Percentiles rank a stretch among this genome's conserved stretches.
Evolutionary conservation across 2,797 vertebrate genomes (phyloP).

Genomic region (Acestrorhynchus altus): DNA sequence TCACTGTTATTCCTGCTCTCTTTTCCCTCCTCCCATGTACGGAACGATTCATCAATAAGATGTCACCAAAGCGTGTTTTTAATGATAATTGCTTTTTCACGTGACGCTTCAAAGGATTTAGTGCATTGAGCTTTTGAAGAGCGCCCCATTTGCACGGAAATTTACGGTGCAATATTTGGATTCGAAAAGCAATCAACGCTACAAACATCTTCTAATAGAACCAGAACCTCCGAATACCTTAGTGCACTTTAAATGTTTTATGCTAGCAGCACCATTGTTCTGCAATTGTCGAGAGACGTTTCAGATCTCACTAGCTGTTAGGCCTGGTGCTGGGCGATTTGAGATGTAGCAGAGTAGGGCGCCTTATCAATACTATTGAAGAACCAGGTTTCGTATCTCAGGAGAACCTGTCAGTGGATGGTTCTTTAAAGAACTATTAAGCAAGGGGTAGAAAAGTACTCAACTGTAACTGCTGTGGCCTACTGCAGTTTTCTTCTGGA

Average conservation of each 20-base stretch:
- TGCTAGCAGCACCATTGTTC: constrained; percentile 29
- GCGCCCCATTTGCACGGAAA: constrained; percentile 73
- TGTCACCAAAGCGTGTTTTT: constrained; percentile 77
- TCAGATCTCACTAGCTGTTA: background rate
- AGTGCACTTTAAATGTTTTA: constrained; percentile 51
- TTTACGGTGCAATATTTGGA: constrained; percentile 63
- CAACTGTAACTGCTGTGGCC: no score
- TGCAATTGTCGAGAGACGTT: background rate
- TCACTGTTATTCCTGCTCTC: constrained; percentile 74
- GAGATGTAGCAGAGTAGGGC: background rate
- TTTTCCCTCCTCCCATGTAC: constrained; percentile 69
- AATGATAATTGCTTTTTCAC: constrained; percentile 82
- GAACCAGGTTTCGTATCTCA: background rate
- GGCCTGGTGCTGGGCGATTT: background rate
- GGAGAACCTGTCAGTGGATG: background rate
- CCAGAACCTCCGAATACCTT: constrained; percentile 52
- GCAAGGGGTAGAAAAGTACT: no score
- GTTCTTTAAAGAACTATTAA: background rate
- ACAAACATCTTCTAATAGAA: constrained; percentile 50
- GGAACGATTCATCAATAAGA: constrained; percentile 71
- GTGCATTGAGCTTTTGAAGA: constrained; percentile 75
- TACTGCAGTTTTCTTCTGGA: no score
- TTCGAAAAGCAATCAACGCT: constrained; percentile 52
- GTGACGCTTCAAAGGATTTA: constrained; percentile 78
- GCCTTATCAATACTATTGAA: background rate